Percentiles rank a stretch among this genome's conserved stretches.
These are phyloP conservation scores for Grus americana DNA, from an alignment of 2,113 vertebrate species.

Conservation along the genomic window DNA sequence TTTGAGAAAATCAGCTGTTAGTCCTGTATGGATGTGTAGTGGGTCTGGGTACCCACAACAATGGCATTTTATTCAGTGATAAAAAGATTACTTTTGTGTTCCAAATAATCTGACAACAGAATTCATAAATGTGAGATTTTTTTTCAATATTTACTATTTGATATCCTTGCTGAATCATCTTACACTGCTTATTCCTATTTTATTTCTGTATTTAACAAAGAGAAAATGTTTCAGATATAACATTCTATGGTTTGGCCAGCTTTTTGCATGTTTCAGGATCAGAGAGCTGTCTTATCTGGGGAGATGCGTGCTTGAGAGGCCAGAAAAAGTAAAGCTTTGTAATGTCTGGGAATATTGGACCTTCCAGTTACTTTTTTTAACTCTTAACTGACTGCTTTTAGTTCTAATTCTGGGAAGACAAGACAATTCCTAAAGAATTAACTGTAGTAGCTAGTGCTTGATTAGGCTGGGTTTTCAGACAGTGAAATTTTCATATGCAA, in stretches of 20 bases:
- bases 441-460: background rate
- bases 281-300: background rate
- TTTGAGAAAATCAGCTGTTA: background rate
- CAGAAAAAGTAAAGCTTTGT: background rate
- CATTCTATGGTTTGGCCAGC: background rate
- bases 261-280: background rate
- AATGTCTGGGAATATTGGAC: background rate
- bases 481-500: background rate
- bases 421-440: background rate
- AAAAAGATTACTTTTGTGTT: background rate
- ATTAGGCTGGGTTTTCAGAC: background rate
- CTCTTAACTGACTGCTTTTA: background rate
- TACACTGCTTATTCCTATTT: background rate
- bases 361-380: background rate
- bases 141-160: background rate
- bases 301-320: background rate
- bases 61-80: background rate
- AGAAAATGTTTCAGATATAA: background rate
- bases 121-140: background rate
- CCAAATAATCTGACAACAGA: background rate
- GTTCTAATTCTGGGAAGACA: background rate
- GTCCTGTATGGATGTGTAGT: fast-evolving
- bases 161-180: background rate
- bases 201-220: background rate
- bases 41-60: background rate